Evolutionary conservation across 2,888 invertebrate species (phyloP), one percentile per base, ranked within the genome.

Genomic region (Harmothoe impar): DNA sequence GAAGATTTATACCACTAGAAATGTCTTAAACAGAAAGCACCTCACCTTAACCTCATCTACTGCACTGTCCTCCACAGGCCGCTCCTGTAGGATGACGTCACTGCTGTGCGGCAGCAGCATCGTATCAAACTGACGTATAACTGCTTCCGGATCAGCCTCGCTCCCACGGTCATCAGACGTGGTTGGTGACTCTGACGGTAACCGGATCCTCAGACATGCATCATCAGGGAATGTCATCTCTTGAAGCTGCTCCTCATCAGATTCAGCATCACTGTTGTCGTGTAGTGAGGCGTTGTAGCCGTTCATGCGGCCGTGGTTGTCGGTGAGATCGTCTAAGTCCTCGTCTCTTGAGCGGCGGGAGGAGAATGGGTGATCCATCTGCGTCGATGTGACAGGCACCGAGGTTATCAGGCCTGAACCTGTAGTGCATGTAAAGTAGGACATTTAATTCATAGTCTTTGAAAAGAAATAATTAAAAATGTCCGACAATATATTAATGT

Each of bases 41-140:
- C n/a, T n/a, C 31, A 5, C 77, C 17, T 31, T 31, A 17, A 25
- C 77, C 29, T 29, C 31, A 15, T 77, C 77, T 5, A 17, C 77
- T 77, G 25, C 3, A 5, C 25, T 25, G 0, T 29, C 29, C 29
- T 77, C 77, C 15, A 29, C 29, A 20, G 77, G 77, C 29, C 77
- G 77, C 31, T 77, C 77, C 31, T 89, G 89, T 15, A 89, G 77
- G 54, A 78, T 89, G 89, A 89, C 81, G 56, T 89, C 89, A 52
- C 78, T 29, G 23, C 54, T 89, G 35, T 78, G 52, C 10, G 89
- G 89, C 31, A 78, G 52, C 10, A 89, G 81, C 78, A 89, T 81
- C 20, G 43, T 78, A 56, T 89, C 72, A 17, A 89, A 31, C 72
- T 52, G 54, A 0, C 33, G 35, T n/a, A 86, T 86, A 12, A 86